Evolutionary conservation across 2,113 vertebrate genomes (phyloP).

Genomic region (Hippocampus guttulatus): DNA sequence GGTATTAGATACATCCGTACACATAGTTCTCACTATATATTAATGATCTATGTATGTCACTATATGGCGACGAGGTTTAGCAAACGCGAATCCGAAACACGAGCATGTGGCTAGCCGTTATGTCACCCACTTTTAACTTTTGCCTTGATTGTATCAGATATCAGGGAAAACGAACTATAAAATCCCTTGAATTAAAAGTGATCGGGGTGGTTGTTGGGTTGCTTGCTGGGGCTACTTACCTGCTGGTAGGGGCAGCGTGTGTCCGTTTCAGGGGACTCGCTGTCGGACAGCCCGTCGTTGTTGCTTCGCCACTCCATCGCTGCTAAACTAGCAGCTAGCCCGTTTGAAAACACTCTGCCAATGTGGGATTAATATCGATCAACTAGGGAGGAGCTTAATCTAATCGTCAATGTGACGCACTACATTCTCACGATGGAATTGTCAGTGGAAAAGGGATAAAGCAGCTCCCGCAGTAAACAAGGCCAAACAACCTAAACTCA

Average conservation of each 20-base stretch:
- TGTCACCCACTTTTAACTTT: not conserved
- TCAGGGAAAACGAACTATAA: slow-evolving; percentile 15
- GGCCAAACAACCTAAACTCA: slow-evolving; percentile 7
- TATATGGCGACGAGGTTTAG: not conserved
- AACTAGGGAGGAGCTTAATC: not conserved
- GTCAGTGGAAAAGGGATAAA: not conserved
- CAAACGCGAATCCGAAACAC: not conserved
- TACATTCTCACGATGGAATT: not conserved
- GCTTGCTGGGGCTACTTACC: slow-evolving; percentile 29
- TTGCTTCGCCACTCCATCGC: slow-evolving; percentile 70
- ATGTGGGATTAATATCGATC: not conserved
- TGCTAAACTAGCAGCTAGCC: slow-evolving; percentile 24
- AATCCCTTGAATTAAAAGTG: not conserved
- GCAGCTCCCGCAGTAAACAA: slow-evolving; percentile 2
- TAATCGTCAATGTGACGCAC: not conserved
- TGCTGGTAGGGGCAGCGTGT: slow-evolving; percentile 29
- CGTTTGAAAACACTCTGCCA: slow-evolving; percentile 16
- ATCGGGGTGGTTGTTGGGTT: not conserved
- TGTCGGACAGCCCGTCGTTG: slow-evolving; percentile 16
- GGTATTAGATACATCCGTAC: not conserved
- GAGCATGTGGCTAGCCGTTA: not conserved
- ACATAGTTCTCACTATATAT: not conserved
- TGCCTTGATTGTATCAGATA: not conserved
- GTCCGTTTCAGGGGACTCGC: slow-evolving; percentile 6
- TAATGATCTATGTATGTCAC: not conserved